Base-by-base conservation (phyloP, 2,113 vertebrate species). In the Hemibagrus wyckioides region DNA sequence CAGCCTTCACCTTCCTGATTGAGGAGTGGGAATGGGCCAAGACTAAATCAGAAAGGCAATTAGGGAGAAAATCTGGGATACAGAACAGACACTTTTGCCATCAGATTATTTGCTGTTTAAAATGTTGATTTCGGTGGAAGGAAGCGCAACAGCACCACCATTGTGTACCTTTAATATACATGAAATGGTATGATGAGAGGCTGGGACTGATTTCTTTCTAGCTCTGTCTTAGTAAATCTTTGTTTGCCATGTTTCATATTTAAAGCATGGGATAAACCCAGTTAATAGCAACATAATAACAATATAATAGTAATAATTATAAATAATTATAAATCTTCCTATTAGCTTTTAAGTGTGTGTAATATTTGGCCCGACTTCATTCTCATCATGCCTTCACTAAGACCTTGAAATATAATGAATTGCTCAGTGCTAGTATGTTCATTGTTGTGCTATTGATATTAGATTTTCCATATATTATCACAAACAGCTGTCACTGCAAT, bases 381-480 rank as follows among this genome's bases (percentile, higher is more conserved):
- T 41, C 19, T 21, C 41, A 69, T 80, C 21, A 56, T 56, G 48
- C 15, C 1, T 54, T 80, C 76, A 80, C 33, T 33, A 56, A 79
- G 44, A 52, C n/a, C 75, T 52, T 30, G 6, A n/a, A 7, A 19
- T 52, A 52, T 79, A 52, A 77, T 52, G 28, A 77, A 77, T 77
- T 77, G 13, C 76, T 54, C 6, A 30, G 30, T 30, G 48, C 75
- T 52, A 54, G 52, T 30, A 52, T 0, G 6, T 79, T 77, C 48
- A 30, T 11, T 30, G 14, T 77, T 77, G 48, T 19, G 48, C 48
- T 54, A 33, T 54, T 33, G 8, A 30, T 30, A n/a, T 52, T 52
- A 77, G 44, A 79, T 54, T 79, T 79, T 13, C 19, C 50, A 54
- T 80, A 56, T 11, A 54, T 80, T 33, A 80, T 80, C 52, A 36